Evolutionary conservation across 2,113 vertebrate genomes (phyloP), one percentile per base, ranked within the genome.

Genomic region (Gracilinanus agilis): DNA sequence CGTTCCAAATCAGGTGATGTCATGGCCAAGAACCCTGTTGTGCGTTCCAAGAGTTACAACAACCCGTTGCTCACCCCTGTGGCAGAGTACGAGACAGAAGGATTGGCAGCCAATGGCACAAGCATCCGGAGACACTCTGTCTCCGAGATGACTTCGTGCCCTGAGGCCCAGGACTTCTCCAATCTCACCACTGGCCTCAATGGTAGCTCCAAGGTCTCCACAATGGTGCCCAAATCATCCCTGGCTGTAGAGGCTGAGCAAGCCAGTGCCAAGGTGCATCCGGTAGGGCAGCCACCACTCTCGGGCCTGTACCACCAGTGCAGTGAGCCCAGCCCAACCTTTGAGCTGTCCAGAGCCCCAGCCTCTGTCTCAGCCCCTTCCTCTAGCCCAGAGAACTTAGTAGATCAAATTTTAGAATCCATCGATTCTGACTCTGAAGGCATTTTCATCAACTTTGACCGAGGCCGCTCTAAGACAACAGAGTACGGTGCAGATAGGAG

Each of bases 1-100:
- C 98, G 98, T 12, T 98, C 99, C 5, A 99, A 98, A 93, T 97
- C 98, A 0, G 98, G 98, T 0, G 98, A 98, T 12, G 44, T 98
- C 75, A 97, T 99, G 0, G 96, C 98, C 55, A 99, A 99, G 98
- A 99, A 99, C 96, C 99, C 98, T 0, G 99, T 99, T 96, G 99
- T 99, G 29, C 99, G 99, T 0, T 99, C 99, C 0, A 99, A 99
- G 98, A 99, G 99, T 98, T 99, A 99, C 98, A 99, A 99, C 97
- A 98, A 99, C 0, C 99, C 99, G 0, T 98, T 99, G 98, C 98
- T 99, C 97, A 99, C 99, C 0, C 99, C 99, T 0, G 99, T 99
- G 96, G 99, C 98, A 0, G 99, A 99, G 98, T 99, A 99, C 0
- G 99, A 99, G 91, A 94, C 95, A 0, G 99, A 99, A 97, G 97